Conservation (phyloP, 2,113 vertebrate species). For the Pangasianodon gigas region DNA sequence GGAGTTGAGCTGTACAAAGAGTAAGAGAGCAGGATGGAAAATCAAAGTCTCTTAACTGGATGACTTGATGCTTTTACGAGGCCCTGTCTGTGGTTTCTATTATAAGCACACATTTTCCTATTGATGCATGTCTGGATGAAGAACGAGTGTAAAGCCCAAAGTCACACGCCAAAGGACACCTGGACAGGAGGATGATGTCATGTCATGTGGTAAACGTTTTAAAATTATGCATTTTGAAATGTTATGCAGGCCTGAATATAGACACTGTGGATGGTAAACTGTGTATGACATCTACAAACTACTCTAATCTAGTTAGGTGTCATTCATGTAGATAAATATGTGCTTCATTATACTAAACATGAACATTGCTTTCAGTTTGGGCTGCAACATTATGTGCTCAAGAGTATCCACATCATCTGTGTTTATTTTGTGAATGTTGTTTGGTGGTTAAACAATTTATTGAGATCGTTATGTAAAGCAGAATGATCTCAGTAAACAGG, state of each 20-base stretch:
- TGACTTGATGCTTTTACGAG: slow-evolving; percentile 28
- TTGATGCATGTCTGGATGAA: neutral
- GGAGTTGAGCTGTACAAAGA: neutral
- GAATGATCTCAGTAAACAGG: slow-evolving; percentile 38
- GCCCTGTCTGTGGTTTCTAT: slow-evolving; percentile 16
- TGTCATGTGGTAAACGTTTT: neutral
- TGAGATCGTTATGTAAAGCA: neutral
- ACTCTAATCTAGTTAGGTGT: neutral
- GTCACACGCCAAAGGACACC: neutral
- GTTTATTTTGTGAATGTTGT: slow-evolving; percentile 31
- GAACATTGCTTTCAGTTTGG: neutral
- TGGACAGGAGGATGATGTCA: neutral
- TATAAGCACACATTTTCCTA: slow-evolving; percentile 31
- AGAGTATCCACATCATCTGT: slow-evolving; percentile 22
- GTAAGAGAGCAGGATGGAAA: neutral
- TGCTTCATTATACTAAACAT: neutral
- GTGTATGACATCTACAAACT: neutral
- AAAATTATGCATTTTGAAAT: neutral
- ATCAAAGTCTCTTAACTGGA: neutral
- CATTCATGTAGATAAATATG: neutral
- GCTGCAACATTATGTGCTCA: neutral
- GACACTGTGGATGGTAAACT: neutral
- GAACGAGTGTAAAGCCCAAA: neutral
- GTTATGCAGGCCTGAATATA: neutral
- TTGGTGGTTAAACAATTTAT: slow-evolving; percentile 3